These are phyloP conservation scores for Danaus chrysippus DNA, from an alignment of 2,888 invertebrate species.

Conservation along the genomic window DNA sequence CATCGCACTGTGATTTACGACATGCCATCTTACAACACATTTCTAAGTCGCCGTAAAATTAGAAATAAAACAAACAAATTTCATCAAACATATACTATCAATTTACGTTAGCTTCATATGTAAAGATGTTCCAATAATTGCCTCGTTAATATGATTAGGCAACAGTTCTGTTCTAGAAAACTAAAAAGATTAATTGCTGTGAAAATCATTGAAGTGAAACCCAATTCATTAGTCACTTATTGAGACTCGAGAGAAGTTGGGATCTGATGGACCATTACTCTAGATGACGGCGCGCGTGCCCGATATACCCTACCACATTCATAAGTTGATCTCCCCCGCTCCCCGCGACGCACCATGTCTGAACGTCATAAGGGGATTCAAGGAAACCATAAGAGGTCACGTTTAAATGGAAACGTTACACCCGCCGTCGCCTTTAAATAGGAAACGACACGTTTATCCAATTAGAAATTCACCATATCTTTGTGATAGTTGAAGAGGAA, in stretches of 20 bases:
- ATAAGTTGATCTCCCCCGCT: conserved; percentile 37
- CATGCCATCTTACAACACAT: conserved; percentile 49
- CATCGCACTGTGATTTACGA: conserved; percentile 69
- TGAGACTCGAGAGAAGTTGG: conserved; percentile 53
- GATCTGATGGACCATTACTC: conserved; percentile 67
- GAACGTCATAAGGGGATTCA: conserved; percentile 39
- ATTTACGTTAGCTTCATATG: conserved; percentile 29
- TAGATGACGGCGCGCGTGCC: conserved; percentile 75
- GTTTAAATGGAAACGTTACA: conserved; percentile 60
- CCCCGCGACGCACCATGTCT: conserved; percentile 34
- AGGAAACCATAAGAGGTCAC: conserved; percentile 51
- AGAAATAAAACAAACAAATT: conserved; percentile 42
- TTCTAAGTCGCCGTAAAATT: conserved; percentile 41
- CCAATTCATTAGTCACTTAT: conserved; percentile 68
- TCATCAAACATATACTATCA: conserved; percentile 29
- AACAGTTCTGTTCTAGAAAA: conserved; percentile 21
- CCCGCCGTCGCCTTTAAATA: conserved; percentile 76
- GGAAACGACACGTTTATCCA: conserved; percentile 80
- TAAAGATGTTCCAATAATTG: background rate
- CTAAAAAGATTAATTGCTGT: conserved; percentile 58
- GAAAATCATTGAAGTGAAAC: conserved; percentile 50
- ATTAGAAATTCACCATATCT: conserved; percentile 80
- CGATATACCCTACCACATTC: conserved; percentile 46
- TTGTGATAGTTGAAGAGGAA: conserved; percentile 79
- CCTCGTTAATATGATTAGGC: background rate